Base-by-base conservation (phyloP, 2,888 invertebrate species). In the Oligia strigilis region DNA sequence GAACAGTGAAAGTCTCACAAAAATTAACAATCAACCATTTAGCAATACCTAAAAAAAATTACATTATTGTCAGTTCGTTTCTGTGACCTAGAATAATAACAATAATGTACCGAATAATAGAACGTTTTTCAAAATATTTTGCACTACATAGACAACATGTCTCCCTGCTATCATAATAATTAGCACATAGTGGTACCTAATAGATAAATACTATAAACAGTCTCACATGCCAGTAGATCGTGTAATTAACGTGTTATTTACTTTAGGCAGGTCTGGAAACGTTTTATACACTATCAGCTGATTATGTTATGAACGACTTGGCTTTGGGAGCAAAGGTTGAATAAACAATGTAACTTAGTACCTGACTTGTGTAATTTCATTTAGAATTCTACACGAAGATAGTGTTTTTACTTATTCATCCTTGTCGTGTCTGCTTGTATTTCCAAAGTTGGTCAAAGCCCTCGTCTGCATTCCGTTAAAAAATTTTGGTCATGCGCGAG, bases 161-260 rank as follows among this genome's bases (percentile, higher is more conserved):
- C 64, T 84, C 58, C 13, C 9, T n/a, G 36, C 36, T 67, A 55
- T 52, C 62, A 60, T 52, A 67, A 64, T 69, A 71, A 70, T 83
- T 65, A 75, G 11, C 62, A 46, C 58, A 67, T 67, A 73, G 58
- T 49, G 36, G 60, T 58, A 40, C 46, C 17, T 62, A 72, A 62
- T 77, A 78, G 75, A 80, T 87, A 78, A 74, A 17, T 55, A 55
- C n/a, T 58, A 74, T 66, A 71, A 70, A 80, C 72, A 80, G 23
- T 23, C 23, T 75, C 77, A 77, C 87, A 66, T 72, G 87, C 74
- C 49, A 74, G 69, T 14, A 60, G 4, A 74, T 73, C 52, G 13
- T 72, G 58, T 65, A 76, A 74, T 79, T 40, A 66, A 74, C 19
- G 66, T 69, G 46, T 69, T 82, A 65, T 81, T 77, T 86, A 73